A percentile compares a stretch with the other conserved stretches of the same genome.
phyloP scores from a whole-genome alignment of 1,140 invertebrate genomes.

The Sarcophaga peregrina region DNA sequence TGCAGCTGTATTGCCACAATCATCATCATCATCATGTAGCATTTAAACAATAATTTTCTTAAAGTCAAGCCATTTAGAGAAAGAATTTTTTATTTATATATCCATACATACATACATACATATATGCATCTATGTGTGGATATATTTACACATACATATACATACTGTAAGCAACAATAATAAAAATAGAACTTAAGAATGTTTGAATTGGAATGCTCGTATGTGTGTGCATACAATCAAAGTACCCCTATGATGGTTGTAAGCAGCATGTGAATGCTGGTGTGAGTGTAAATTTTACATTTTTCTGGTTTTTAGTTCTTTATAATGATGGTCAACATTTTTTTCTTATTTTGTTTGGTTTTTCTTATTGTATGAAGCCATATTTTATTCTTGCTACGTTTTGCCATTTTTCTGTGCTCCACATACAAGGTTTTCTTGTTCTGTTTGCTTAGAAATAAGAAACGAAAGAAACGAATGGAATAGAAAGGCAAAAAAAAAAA shows the following conservation, averaged over 20 bases:
- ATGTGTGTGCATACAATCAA: neutral
- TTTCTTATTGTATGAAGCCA: neutral
- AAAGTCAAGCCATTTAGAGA: slow-evolving; percentile 21
- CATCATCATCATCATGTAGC: slow-evolving; percentile 20
- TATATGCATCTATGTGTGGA: neutral
- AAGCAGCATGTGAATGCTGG: neutral
- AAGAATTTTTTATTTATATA: neutral
- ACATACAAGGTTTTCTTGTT: neutral
- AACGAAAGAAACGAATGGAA: no score
- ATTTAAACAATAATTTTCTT: slow-evolving; percentile 35
- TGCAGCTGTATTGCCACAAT: no score
- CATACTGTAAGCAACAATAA: neutral
- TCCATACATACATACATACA: neutral
- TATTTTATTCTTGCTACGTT: neutral
- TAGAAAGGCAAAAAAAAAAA: no score
- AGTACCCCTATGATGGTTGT: neutral
- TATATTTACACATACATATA: neutral
- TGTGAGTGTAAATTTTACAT: neutral
- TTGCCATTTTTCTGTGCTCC: neutral
- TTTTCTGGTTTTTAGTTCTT: neutral
- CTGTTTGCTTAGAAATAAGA: neutral
- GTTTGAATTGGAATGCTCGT: neutral
- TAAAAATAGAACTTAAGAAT: slow-evolving; percentile 10
- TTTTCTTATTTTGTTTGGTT: neutral
- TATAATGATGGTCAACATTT: slow-evolving; percentile 6